Base-by-base conservation (phyloP, 1,140 invertebrate genomes). In the Caenorhabditis remanei region DNA sequence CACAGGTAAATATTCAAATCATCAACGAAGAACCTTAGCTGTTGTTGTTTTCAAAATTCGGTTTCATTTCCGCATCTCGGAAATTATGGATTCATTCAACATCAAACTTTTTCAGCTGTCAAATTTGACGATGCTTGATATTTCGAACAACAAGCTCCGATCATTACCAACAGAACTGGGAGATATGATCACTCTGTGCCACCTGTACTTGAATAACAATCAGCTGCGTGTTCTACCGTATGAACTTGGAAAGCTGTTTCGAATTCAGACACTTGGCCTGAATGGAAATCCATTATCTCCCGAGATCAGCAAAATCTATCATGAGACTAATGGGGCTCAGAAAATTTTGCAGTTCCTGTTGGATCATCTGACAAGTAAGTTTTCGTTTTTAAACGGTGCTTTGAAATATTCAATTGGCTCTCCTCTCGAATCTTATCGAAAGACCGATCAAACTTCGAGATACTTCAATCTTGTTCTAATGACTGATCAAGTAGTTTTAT, bases 181-280 rank as follows among this genome's bases (percentile, higher is more conserved):
- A 16, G 97, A 99, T 93, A 95, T 99, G 91, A 96, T 97, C 93
- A 95, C 96, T 92, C 95, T 98, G 90, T 96, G 96, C 93, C 97
- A 99, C 94, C 94, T 99, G 89, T 95, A 97, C 90, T 94, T 99
- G 84, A 96, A 96, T 93, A 95, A 99, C 94, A 99, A 99, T 94
- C 95, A 95, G 92, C 94, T 99, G 88, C 95, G 97, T 79, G 95
- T 96, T 89, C 94, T 99, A 91, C 98, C 98, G 4, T 98, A 96
- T 93, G 97, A 99, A 94, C 94, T 99, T 90, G 98, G 98, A 89
- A 98, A 98, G 94, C 95, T 99, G 88, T 99, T 99, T 94, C 97
- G 98, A 93, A 94, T 99, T 89, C 96, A 97, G 94, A 94, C 91
- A 82, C 90, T 95, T 86, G 94, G 94, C 94, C 83, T 88, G 3